Base-by-base conservation (phyloP, 2,888 invertebrate species). In the Odontocolon sp. region DNA sequence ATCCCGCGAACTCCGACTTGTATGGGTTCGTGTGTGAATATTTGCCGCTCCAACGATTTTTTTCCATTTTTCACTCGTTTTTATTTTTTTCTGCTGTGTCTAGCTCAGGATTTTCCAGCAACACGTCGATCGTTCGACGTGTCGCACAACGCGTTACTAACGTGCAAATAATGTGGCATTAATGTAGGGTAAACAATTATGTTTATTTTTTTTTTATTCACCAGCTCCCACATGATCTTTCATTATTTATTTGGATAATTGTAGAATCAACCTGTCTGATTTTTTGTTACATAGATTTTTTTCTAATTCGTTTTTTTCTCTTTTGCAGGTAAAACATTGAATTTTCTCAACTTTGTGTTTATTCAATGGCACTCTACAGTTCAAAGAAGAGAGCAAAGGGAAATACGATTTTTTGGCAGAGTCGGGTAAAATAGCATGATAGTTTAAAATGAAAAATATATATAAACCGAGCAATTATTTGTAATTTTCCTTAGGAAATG, bases 271-370 rank as follows among this genome's bases (percentile, higher is more conserved):
- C 9, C 8, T 4, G 18, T 23, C 23, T 23, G 14, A 47, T 45
- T 50, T 36, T 38, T 38, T 59, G 33, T 26, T 8, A 31, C 23
- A 28, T 26, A 31, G 9, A 68, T 47, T 31, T 63, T 56, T 26
- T 68, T 64, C 42, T 47, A 28, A 66, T 23, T 14, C 14, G 50
- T 31, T 64, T 64, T 16, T 56, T 56, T 5, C 77, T 80, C 73
- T 74, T 80, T 84, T 82, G 28, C 84, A 84, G 84, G 84, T 85
- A 79, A 82, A 82, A 36, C 33, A 56, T 16, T 28, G 52, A 63
- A 45, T 16, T 16, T n/a, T 42, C 11, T 23, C n/a, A 31, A 40
- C 33, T 23, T 6, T 9, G 9, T 8, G 56, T 23, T 11, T 16
- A 33, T 14, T 50, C 18, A 31, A 11, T 26, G 14, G 28, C 59